These are phyloP conservation scores for Tridacna gigas DNA, from an alignment of 2,888 invertebrate genomes.

Conservation along the genomic window DNA sequence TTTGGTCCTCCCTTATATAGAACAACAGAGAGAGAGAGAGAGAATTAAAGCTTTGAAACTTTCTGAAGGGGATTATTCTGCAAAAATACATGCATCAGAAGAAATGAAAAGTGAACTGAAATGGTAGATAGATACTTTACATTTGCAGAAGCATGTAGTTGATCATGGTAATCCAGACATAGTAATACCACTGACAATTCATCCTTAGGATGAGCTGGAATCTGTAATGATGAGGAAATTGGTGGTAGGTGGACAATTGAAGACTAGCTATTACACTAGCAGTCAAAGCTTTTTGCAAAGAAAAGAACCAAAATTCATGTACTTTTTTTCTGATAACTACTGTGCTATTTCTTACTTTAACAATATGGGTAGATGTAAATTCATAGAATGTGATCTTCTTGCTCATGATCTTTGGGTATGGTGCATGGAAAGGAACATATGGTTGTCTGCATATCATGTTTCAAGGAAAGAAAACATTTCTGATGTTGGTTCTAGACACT, in stretches of 20 bases:
- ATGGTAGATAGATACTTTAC: slow-evolving; percentile 33
- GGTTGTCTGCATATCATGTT: slow-evolving; percentile 40
- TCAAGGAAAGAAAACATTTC: slow-evolving; percentile 27
- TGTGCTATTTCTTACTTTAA: slow-evolving; percentile 33
- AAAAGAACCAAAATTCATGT: no score
- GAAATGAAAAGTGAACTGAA: slow-evolving; percentile 22
- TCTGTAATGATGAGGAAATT: slow-evolving; percentile 12
- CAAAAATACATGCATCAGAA: not conserved
- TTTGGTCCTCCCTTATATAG: slow-evolving; percentile 30
- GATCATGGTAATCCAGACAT: slow-evolving; percentile 18
- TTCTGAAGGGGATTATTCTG: slow-evolving; percentile 18
- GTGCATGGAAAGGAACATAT: slow-evolving; percentile 34
- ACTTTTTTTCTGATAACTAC: slow-evolving; percentile 37
- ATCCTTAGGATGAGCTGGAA: slow-evolving; percentile 31
- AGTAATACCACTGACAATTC: slow-evolving; percentile 1
- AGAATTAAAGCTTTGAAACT: slow-evolving; percentile 36
- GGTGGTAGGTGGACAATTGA: slow-evolving; percentile 6
- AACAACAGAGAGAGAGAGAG: slow-evolving; percentile 22
- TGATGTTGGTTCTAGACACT: slow-evolving; percentile 33
- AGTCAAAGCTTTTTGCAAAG: slow-evolving; percentile 27
- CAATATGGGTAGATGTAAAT: slow-evolving; percentile 43
- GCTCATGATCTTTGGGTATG: slow-evolving; percentile 29
- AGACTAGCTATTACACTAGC: slow-evolving; percentile 22
- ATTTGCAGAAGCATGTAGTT: not conserved
- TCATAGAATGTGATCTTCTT: slow-evolving; percentile 27